Percentiles rank a stretch among this genome's conserved stretches.
Conservation (phyloP, 1,140 invertebrate genomes). For the Heliconius nattereri region DNA sequence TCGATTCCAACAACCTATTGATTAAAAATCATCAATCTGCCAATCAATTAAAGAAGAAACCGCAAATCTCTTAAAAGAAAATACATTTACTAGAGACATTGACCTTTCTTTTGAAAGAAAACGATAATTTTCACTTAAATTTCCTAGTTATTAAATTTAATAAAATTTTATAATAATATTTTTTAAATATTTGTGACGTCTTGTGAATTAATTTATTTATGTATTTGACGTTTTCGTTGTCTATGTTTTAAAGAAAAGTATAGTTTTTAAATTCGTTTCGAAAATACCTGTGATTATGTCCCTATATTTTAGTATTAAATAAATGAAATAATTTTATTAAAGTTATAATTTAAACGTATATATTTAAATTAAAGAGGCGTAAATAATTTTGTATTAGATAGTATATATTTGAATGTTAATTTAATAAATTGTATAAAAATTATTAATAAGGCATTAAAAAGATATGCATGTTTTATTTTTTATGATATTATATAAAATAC, state of each 20-base stretch:
- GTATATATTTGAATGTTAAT: constrained; percentile 8
- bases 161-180: not conserved
- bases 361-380: constrained; percentile 6
- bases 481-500: not conserved
- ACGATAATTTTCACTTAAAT: not conserved
- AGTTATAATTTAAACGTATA: not conserved
- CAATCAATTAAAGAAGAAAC: constrained; percentile 68
- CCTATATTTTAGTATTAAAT: not conserved
- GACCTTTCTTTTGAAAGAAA: not conserved
- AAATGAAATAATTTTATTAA: not conserved
- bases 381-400: constrained; percentile 1
- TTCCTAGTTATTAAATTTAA: not conserved
- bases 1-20: constrained; percentile 54
- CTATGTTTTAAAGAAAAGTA: not conserved
- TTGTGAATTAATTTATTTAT: constrained; percentile 1
- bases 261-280: not conserved
- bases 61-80: constrained; percentile 15
- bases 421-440: constrained; percentile 3
- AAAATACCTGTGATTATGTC: not conserved
- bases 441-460: constrained; percentile 7
- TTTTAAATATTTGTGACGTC: not conserved
- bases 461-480: constrained; percentile 2
- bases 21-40: constrained; percentile 61
- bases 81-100: not conserved
- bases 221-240: not conserved